phyloP scores from a whole-genome alignment of 2,113 vertebrate genomes.

The Takifugu bimaculatus region DNA sequence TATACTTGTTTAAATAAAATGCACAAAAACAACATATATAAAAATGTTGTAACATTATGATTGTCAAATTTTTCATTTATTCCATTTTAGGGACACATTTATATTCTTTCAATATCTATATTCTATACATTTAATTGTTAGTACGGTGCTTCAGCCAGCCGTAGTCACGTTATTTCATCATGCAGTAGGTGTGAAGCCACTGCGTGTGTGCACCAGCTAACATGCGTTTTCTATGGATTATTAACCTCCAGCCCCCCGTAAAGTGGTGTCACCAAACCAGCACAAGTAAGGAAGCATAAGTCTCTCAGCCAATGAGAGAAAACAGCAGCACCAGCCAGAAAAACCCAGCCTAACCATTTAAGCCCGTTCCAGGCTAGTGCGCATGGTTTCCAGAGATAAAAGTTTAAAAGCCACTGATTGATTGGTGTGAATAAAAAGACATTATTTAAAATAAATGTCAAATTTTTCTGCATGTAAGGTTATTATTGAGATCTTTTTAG shows the following conservation, averaged over 20 bases:
- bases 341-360: background rate
- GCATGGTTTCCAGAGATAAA: too few relatives aligned
- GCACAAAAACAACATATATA: background rate
- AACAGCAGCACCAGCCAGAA: slow-evolving; percentile 5
- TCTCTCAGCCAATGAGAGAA: slow-evolving; percentile 59
- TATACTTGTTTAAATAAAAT: too few relatives aligned
- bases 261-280: slow-evolving; percentile 39
- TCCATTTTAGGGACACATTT: background rate
- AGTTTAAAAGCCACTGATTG: too few relatives aligned
- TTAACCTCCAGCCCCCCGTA: slow-evolving; percentile 46
- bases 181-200: slow-evolving; percentile 14
- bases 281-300: slow-evolving; percentile 43
- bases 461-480: too few relatives aligned
- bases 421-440: too few relatives aligned
- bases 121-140: slow-evolving; percentile 10
- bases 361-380: background rate
- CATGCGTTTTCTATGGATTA: slow-evolving; percentile 49
- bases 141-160: slow-evolving; percentile 31
- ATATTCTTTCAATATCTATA: background rate
- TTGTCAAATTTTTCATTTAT: background rate
- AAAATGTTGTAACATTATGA: background rate
- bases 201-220: slow-evolving; percentile 4
- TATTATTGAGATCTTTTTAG: too few relatives aligned
- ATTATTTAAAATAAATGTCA: too few relatives aligned
- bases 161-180: slow-evolving; percentile 8